Evolutionary conservation across 2,797 vertebrate species (phyloP).

Genomic region (Cyclura pinguis): DNA sequence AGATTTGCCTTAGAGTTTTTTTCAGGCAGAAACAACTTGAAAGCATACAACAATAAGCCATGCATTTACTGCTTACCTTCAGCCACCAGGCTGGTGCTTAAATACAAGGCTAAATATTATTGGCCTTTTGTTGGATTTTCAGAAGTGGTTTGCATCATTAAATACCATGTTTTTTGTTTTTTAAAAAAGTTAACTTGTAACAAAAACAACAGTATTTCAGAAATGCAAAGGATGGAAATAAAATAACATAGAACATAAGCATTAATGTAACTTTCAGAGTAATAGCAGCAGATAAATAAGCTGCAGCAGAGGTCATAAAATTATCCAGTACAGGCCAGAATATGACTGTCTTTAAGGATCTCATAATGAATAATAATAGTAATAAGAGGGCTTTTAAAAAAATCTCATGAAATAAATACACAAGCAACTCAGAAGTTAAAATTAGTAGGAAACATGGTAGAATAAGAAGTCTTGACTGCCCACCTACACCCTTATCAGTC

Average conservation of each 20-base stretch:
- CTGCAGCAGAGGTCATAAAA: not conserved
- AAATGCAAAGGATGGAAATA: not conserved
- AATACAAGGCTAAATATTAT: not conserved
- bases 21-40: too few relatives aligned
- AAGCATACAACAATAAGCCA: too few relatives aligned
- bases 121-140: not conserved
- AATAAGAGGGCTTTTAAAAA: not conserved
- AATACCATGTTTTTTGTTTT: not conserved
- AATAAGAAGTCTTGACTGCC: not conserved
- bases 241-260: not conserved
- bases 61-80: not conserved
- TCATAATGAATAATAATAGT: not conserved
- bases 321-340: not conserved
- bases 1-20: too few relatives aligned
- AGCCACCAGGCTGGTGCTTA: not conserved
- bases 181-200: not conserved
- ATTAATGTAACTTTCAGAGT: not conserved
- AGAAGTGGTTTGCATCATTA: not conserved
- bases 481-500: not conserved
- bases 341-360: not conserved
- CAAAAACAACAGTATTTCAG: not conserved
- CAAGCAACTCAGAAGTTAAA: not conserved
- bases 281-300: not conserved
- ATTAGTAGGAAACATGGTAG: not conserved
- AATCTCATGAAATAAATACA: not conserved